Conservation (phyloP, 2,797 vertebrate species). For the Cyprinodon diabolis region DNA sequence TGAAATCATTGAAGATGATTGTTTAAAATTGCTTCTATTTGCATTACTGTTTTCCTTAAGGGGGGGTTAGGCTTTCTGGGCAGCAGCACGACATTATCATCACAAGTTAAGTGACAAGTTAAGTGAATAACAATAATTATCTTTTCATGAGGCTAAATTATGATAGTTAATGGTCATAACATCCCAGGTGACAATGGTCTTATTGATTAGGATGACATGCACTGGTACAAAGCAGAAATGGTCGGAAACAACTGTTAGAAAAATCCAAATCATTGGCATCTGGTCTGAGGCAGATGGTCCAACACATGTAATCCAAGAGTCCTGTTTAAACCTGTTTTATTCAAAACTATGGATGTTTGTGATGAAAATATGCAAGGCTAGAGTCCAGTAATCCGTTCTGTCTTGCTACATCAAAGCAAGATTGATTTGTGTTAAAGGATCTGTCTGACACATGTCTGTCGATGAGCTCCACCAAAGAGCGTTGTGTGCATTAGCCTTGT, state of each 20-base stretch:
- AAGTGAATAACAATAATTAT: conserved; percentile 5
- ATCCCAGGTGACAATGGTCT: neutral
- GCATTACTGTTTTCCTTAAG: conserved; percentile 42
- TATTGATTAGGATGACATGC: neutral
- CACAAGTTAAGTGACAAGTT: neutral
- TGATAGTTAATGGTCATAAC: neutral
- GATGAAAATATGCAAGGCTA: neutral
- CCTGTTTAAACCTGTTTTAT: neutral
- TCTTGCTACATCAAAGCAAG: neutral
- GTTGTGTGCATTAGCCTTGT: neutral
- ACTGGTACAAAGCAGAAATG: neutral
- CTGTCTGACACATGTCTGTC: neutral
- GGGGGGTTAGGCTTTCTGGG: neutral
- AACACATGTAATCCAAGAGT: neutral
- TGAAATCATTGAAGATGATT: conserved; percentile 41
- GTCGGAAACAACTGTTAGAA: neutral
- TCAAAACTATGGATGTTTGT: neutral
- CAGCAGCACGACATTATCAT: neutral
- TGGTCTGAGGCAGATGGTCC: neutral
- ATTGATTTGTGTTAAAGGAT: neutral
- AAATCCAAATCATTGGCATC: neutral
- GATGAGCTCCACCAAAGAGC: neutral
- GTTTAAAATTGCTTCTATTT: conserved; percentile 59
- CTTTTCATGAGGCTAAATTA: neutral
- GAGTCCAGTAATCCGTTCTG: neutral